Percentiles rank a stretch among this genome's conserved stretches.
phyloP scores from a whole-genome alignment of 2,113 vertebrate genomes.

The Dolichotis patagonum region DNA sequence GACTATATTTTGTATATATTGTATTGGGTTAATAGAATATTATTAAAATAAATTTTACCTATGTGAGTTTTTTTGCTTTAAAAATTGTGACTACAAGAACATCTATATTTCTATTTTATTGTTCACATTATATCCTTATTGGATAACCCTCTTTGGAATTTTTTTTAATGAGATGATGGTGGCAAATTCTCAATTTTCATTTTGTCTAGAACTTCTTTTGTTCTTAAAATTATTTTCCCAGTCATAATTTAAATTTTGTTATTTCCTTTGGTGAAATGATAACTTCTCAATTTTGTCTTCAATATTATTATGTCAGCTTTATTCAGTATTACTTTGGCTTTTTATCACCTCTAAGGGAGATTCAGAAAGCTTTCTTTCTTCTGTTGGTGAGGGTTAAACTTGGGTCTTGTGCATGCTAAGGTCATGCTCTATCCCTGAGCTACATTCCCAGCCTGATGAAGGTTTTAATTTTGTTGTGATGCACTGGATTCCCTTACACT shows the following conservation, averaged over 20 bases:
- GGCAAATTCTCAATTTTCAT: slow-evolving; percentile 4
- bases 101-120: background rate
- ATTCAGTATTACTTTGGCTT: background rate
- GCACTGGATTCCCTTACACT: background rate
- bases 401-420: background rate
- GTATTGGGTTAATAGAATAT: background rate
- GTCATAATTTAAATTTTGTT: background rate
- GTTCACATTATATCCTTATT: background rate
- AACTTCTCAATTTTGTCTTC: background rate
- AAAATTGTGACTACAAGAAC: background rate
- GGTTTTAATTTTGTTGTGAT: background rate
- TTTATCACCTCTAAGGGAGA: background rate
- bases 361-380: background rate
- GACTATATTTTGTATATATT: background rate
- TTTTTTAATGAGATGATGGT: background rate
- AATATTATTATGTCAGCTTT: background rate
- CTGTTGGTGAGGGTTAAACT: background rate
- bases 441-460: background rate
- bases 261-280: background rate
- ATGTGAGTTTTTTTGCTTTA: background rate
- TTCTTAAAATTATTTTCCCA: background rate
- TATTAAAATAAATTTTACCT: background rate
- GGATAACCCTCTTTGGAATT: background rate
- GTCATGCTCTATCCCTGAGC: background rate
- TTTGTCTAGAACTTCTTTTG: background rate